Evolutionary conservation across 2,797 vertebrate genomes (phyloP).

Genomic region (Chaetodon trifasciatus): DNA sequence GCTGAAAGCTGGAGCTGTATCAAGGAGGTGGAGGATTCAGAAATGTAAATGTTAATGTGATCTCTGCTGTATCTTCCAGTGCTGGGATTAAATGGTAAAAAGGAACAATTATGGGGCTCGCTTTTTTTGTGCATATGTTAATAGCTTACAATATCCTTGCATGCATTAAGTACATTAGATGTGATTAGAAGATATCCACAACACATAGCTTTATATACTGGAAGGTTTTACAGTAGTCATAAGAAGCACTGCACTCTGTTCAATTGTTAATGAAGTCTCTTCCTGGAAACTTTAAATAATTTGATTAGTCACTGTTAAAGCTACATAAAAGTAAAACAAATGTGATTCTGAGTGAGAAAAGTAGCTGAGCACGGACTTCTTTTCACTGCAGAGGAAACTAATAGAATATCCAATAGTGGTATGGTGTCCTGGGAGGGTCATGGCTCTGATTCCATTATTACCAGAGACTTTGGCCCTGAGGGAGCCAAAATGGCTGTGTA

Average conservation of each 20-base stretch:
- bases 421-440: constrained; percentile 86
- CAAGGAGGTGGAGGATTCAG: constrained; percentile 71
- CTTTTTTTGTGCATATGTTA: constrained; percentile 73
- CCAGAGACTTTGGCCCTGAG: constrained; percentile 89
- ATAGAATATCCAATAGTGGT: constrained; percentile 72
- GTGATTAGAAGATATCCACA: constrained; percentile 73
- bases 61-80: constrained; percentile 78
- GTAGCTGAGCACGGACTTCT: constrained; percentile 60
- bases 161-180: constrained; percentile 75
- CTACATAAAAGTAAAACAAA: constrained; percentile 77
- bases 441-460: constrained; percentile 94
- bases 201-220: constrained; percentile 57
- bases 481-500: constrained; percentile 91
- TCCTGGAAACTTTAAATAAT: constrained; percentile 68
- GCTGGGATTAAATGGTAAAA: constrained; percentile 80
- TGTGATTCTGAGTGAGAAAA: constrained; percentile 59
- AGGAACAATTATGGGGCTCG: constrained; percentile 77
- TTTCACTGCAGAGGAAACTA: constrained; percentile 65
- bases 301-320: constrained; percentile 73
- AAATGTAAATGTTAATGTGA: constrained; percentile 85
- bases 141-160: constrained; percentile 75
- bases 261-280: constrained; percentile 65
- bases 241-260: constrained; percentile 57
- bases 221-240: constrained; percentile 60
- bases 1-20: constrained; percentile 75